Conservation (phyloP, 2,888 invertebrate species). For the Nemotelus pantherinus region DNA sequence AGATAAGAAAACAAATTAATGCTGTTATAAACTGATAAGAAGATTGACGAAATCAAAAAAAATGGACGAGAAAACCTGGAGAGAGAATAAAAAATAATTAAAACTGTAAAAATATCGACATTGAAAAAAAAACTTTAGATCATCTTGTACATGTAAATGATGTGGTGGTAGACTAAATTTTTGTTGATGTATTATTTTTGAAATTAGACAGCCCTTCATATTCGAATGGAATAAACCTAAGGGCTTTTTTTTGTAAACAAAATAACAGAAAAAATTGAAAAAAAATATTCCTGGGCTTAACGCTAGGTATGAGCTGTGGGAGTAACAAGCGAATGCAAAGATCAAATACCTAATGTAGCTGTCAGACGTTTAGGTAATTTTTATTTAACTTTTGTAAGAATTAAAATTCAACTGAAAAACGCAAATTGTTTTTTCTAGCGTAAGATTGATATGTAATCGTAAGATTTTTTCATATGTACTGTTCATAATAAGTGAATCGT, state of each 20-base stretch:
- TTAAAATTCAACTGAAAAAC: conserved; percentile 6
- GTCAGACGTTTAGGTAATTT: neutral
- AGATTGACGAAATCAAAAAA: conserved; percentile 22
- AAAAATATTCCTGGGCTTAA: conserved; percentile 24
- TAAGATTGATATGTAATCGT: conserved; percentile 26
- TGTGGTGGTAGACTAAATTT: conserved; percentile 24
- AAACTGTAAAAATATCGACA: conserved; percentile 21
- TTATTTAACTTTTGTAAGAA: conserved; percentile 24
- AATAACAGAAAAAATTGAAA: neutral
- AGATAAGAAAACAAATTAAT: conserved; percentile 12
- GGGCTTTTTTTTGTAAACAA: conserved; percentile 23
- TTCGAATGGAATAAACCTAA: conserved; percentile 3
- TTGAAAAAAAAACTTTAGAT: conserved; percentile 38
- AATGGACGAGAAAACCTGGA: conserved; percentile 13
- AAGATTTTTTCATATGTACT: conserved; percentile 44
- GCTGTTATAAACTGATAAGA: conserved; percentile 34
- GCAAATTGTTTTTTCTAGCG: conserved; percentile 1
- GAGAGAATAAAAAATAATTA: neutral
- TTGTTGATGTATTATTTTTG: conserved; percentile 35
- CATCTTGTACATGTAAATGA: conserved; percentile 26
- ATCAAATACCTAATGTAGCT: too few relatives aligned
- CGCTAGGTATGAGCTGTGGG: neutral
- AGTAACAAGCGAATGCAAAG: too few relatives aligned
- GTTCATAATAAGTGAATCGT: conserved; percentile 23
- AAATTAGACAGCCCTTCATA: neutral